phyloP scores from a whole-genome alignment of 2,113 vertebrate genomes.

The Turdus rufiventris region DNA sequence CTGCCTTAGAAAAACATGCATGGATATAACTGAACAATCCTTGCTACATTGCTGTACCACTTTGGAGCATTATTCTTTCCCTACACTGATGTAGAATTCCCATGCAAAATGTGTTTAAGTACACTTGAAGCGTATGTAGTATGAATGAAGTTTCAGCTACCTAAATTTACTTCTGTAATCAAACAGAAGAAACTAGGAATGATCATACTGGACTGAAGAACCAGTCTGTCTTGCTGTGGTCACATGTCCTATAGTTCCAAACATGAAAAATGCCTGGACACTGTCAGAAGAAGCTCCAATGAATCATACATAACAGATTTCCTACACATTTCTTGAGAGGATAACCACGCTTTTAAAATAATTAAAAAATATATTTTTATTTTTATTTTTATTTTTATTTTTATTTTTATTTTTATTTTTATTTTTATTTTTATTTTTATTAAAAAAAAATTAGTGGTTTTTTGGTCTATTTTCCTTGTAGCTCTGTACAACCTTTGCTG shows the following conservation, averaged over 20 bases:
- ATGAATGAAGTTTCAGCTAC: neutral
- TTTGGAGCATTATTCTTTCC: neutral
- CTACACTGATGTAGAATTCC: neutral
- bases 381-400: neutral
- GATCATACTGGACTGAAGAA: neutral
- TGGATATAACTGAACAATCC: neutral
- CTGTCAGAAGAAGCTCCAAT: neutral
- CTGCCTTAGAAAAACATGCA: neutral
- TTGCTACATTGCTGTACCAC: neutral
- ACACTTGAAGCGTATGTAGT: neutral
- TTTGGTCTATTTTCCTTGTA: neutral
- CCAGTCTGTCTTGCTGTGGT: neutral
- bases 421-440: too few species aligned
- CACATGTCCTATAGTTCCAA: neutral
- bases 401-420: neutral
- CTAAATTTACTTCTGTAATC: neutral
- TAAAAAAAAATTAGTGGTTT: too few species aligned
- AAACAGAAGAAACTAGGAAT: neutral
- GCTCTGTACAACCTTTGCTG: neutral
- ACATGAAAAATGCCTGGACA: neutral
- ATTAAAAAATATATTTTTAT: neutral
- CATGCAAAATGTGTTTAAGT: neutral
- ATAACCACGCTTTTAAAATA: rapidly evolving
- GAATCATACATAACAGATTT: neutral
- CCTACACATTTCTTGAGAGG: neutral